Percentiles rank a stretch among this genome's conserved stretches.
Conservation (phyloP, 2,113 vertebrate species). For the Dissostichus mawsoni region DNA sequence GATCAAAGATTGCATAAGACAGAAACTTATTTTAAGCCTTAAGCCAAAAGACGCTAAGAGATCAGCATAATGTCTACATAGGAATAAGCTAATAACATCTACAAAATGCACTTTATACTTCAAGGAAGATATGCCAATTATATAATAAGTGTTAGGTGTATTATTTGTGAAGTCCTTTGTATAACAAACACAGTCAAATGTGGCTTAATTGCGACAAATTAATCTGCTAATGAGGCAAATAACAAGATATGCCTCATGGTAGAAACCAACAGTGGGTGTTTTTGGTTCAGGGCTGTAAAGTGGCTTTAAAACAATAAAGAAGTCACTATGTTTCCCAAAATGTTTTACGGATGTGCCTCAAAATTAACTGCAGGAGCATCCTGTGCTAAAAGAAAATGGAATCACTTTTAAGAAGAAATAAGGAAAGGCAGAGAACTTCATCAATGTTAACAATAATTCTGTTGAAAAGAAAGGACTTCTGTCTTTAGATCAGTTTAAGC, state of each 20-base stretch:
- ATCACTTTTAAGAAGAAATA: no score
- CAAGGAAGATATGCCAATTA: not conserved
- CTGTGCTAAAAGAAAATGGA: not conserved
- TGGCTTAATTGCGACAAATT: conserved; percentile 5
- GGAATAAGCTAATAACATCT: not conserved
- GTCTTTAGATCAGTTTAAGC: not conserved
- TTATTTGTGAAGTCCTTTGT: not conserved
- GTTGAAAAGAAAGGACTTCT: not conserved
- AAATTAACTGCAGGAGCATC: not conserved
- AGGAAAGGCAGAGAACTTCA: not conserved
- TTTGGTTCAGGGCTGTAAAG: conserved; percentile 15
- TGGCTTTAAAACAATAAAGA: not conserved
- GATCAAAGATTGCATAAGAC: not conserved
- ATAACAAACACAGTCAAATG: conserved; percentile 1
- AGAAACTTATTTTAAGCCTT: not conserved
- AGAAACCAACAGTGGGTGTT: not conserved
- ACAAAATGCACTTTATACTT: not conserved
- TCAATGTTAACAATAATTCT: not conserved
- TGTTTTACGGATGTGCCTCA: not conserved
- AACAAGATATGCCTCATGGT: not conserved
- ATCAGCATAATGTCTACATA: not conserved
- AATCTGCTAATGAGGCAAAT: conserved; percentile 8
- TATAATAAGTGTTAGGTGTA: not conserved
- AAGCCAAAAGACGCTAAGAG: not conserved
- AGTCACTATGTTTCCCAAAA: not conserved